phyloP scores from a whole-genome alignment of 2,888 invertebrate genomes.

The Xestia xanthographa region DNA sequence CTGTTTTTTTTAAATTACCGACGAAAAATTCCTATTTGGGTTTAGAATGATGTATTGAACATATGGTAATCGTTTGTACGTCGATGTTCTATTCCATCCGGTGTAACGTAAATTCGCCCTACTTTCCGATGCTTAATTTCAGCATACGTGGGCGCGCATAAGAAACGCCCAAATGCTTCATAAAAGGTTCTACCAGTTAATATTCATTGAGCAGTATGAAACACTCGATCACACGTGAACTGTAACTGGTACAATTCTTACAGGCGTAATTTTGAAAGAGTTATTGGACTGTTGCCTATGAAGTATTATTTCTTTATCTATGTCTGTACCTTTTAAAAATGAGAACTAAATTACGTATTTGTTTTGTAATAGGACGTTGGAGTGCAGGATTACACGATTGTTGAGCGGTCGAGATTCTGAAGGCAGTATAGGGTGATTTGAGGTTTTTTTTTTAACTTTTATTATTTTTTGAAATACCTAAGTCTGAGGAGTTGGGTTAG shows the following conservation, averaged over 20 bases:
- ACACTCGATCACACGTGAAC: background rate
- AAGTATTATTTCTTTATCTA: slow-evolving; percentile 8
- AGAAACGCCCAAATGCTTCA: background rate
- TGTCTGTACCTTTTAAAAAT: slow-evolving; percentile 30
- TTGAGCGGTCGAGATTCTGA: slow-evolving; percentile 26
- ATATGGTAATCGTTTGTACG: too few relatives aligned
- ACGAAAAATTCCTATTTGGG: too few relatives aligned
- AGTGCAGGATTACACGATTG: slow-evolving; percentile 10
- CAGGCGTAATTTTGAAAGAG: background rate
- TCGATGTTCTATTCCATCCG: too few relatives aligned
- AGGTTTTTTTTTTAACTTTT: background rate
- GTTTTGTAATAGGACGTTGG: slow-evolving; percentile 5
- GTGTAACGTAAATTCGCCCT: background rate
- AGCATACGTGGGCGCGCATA: background rate
- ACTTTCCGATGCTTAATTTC: background rate
- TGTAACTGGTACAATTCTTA: background rate
- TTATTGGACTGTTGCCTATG: background rate
- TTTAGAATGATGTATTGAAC: too few relatives aligned
- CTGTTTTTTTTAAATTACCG: too few relatives aligned
- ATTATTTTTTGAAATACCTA: background rate
- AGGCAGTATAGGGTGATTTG: background rate
- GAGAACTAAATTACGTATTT: slow-evolving; percentile 50
- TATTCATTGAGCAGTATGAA: background rate
- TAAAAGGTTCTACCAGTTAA: too few relatives aligned
- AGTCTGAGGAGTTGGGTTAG: background rate